Base-by-base conservation (phyloP, 2,113 vertebrate genomes). In the Reinhardtius hippoglossoides region DNA sequence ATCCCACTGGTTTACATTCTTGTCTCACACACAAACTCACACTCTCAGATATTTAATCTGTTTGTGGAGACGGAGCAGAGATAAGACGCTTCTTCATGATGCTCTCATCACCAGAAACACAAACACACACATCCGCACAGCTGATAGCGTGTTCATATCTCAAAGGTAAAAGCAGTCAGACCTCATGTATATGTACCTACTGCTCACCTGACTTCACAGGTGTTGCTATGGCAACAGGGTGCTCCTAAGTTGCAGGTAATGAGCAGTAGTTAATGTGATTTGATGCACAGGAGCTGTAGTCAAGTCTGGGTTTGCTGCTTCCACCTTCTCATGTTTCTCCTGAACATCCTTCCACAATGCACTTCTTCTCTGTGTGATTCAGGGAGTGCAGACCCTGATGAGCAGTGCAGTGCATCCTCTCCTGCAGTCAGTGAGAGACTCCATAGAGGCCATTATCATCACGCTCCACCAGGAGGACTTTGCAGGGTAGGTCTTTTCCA, bases 381-480 rank as follows among this genome's bases (percentile, higher is more conserved):
- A 99, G 98, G 93, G 80, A 1, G 89, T 97, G 57, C 94, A 96
- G 81, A 92, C 90, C 79, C 95, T 99, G 52, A 99, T 99, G 98
- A 95, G 91, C 81, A 96, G 79, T 20, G 97, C 98, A 0, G 91
- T 99, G 65, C 97, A 97, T 74, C 98, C 97, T 0, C 92, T 99
- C 0, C 93, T 99, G 71, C 96, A 94, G 88, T 99, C 98, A 0
- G 97, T 99, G 35, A 95, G 93, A 4, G 97, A 99, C 85, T 98
- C 98, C 10, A 92, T 99, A 24, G 97, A 99, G 86, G 97, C 98
- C 85, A 98, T 99, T 87, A 96, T 99, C 89, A 97, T 99, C 90
- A 99, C 98, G 0, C 95, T 99, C 92, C 98, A 99, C 80, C 98
- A 97, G 71, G 98, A 99, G 84, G 98, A 99, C 84, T 99, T 99